These are phyloP conservation scores for Cantharis flavilabris DNA, from an alignment of 2,888 invertebrate genomes.

Conservation along the genomic window DNA sequence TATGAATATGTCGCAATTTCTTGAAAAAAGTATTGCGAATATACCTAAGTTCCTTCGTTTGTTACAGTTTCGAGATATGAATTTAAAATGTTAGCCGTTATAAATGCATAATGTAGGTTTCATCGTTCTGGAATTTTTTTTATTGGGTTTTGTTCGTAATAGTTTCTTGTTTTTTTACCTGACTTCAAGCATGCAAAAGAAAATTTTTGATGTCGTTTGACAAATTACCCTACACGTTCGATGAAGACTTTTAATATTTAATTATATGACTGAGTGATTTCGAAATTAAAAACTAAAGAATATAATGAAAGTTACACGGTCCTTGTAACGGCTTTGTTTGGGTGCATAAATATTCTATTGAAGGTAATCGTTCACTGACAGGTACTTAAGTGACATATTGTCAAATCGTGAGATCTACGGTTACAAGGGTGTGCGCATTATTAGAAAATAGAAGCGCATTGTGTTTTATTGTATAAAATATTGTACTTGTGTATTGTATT, in stretches of 20 bases:
- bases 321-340: constrained; percentile 30
- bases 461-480: neutral
- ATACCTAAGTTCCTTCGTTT: constrained; percentile 1
- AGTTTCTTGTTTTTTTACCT: neutral
- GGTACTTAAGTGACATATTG: constrained; percentile 32
- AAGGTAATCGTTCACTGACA: constrained; percentile 28
- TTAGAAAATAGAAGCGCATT: constrained; percentile 1
- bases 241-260: constrained; percentile 28
- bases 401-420: constrained; percentile 24
- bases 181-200: constrained; percentile 9
- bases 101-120: constrained; percentile 17
- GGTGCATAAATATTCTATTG: constrained; percentile 29
- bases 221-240: constrained; percentile 27
- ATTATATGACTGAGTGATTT: constrained; percentile 33
- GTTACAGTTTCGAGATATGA: constrained; percentile 15
- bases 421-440: constrained; percentile 21
- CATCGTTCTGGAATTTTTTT: neutral
- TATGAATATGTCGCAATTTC: constrained; percentile 15
- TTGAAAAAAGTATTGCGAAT: constrained; percentile 13
- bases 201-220: constrained; percentile 22
- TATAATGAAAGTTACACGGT: constrained; percentile 27
- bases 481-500: neutral
- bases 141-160: neutral
- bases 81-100: constrained; percentile 16
- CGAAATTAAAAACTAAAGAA: constrained; percentile 28